Evolutionary conservation across 37 sponge, comb jelly and placozoan genomes (phyloP), one percentile per base, ranked within the genome.

Genomic region (Aplysina aerophoba): DNA sequence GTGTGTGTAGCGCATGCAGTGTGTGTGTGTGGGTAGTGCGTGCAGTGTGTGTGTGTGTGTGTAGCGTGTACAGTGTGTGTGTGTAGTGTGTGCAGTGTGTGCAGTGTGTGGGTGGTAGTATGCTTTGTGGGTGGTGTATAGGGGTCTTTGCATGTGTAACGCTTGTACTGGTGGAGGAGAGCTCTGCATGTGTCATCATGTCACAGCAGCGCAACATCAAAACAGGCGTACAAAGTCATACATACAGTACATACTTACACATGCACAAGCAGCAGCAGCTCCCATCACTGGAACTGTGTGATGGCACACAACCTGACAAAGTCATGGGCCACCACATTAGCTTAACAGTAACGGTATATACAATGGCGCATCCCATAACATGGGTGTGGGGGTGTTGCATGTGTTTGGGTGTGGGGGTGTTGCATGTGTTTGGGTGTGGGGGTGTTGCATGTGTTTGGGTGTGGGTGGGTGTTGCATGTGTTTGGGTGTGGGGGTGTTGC

Each of bases 381-480:
- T 41, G 78, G 12, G n/a, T 41, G 54, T 74, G 78, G 11, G 50
- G 12, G 66, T 20, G 68, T 60, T 0, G 40, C 14, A 22, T 56
- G 59, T 79, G 44, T 5, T 6, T 33, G 33, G 24, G 34, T 17
- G 75, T 85, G 38, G 25, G n/a, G 34, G 71, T 58, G 59, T n/a
- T 68, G 72, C 68, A 24, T 83, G 71, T 36, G 69, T 83, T 40
- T 36, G 66, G 35, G 83, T 55, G 39, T 34, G 16, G 8, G 68
- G 37, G 83, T 63, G 83, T 83, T n/a, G 79, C 50, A 69, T 63
- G 83, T 83, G 83, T 63, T 50, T 65, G 83, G 63, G 68, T 83
- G 83, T 65, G 28, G 21, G 38, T 79, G 31, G 15, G n/a, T n/a
- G n/a, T n/a, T n/a, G n/a, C n/a, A n/a, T n/a, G 28, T 55, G 30